Evolutionary conservation across 2,888 invertebrate species (phyloP), one percentile per base, ranked within the genome.

Genomic region (Platynereis dumerilii): DNA sequence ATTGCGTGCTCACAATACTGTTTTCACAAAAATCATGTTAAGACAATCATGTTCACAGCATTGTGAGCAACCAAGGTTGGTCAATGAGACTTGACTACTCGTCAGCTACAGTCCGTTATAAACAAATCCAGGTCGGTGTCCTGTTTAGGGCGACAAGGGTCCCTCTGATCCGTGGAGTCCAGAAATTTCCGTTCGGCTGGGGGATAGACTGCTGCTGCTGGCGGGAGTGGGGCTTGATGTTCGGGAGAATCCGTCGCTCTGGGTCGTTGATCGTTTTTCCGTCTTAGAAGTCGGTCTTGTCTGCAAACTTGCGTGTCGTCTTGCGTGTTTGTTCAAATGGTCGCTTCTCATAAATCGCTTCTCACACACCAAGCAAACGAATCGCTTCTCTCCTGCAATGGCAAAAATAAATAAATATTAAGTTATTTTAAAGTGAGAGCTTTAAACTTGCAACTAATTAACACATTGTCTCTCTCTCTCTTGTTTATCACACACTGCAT

Each of bases 301-400:
- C 57, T 75, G 74, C 79, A 88, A 89, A 75, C 88, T 71, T 26
- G 88, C 88, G 78, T 89, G 89, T 67, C 89, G 84, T 60, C 87
- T 80, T 5, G 88, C 88, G 76, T 89, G 89, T 83, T 89, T 89
- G 78, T 88, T 88, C 58, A 89, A 86, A 78, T 89, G 89, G 77
- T 89, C 89, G 72, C 88, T 88, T 66, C 89, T 83, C 89, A 89
- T 89, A 78, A 89, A 89, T 71, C 88, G 86, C 79, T 88, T 88
- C 74, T 86, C 86, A 82, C 89, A 89, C 57, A 88, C 86, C 1
- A 88, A 88, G 79, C 89, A 89, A 27, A 85, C 83, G 78, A 89
- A 89, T 75, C 88, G 88, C 83, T 89, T 89, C 77, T 89, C 89
- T 7, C 89, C 89, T 80, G 68, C 12, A 73, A 67, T 44, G 26